phyloP scores from a whole-genome alignment of 1,140 invertebrate genomes.

The Drosophila albomicans region DNA sequence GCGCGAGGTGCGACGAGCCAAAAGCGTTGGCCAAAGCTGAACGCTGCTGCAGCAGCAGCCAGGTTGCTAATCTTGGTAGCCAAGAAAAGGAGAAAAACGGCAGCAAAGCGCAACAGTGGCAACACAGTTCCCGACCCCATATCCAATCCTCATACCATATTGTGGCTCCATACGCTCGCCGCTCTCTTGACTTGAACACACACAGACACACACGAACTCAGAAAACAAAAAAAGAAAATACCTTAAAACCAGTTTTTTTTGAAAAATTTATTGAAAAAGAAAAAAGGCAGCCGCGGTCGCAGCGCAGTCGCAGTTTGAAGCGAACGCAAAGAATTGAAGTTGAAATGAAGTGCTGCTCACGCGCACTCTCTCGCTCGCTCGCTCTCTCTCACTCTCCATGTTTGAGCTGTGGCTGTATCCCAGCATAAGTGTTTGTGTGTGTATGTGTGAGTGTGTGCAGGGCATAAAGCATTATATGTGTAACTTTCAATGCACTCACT shows the following conservation, averaged over 20 bases:
- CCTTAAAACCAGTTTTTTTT: constrained; percentile 84
- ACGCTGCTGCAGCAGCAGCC: constrained; percentile 7
- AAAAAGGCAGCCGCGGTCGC: constrained; percentile 46
- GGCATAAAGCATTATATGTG: constrained; percentile 53
- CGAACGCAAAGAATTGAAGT: constrained; percentile 72
- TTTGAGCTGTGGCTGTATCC: constrained; percentile 38
- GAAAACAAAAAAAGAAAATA: constrained; percentile 71
- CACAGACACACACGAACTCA: background rate
- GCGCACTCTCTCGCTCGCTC: background rate
- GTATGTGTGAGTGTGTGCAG: constrained; percentile 34
- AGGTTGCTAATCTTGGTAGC: constrained; percentile 76
- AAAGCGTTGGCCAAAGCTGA: constrained; percentile 36
- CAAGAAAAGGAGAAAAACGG: constrained; percentile 49
- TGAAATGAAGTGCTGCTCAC: constrained; percentile 72
- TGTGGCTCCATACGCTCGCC: constrained; percentile 27
- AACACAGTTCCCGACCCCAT: constrained; percentile 54
- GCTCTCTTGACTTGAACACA: constrained; percentile 19
- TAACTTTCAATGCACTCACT: constrained; percentile 73
- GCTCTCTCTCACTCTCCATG: constrained; percentile 20
- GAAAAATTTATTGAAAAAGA: constrained; percentile 76
- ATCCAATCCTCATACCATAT: constrained; percentile 20
- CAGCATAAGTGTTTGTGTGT: constrained; percentile 28
- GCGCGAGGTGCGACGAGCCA: background rate
- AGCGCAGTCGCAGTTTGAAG: constrained; percentile 41
- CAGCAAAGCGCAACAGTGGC: constrained; percentile 61